phyloP scores from a whole-genome alignment of 2,797 vertebrate species.

The Epinephelus coioides region DNA sequence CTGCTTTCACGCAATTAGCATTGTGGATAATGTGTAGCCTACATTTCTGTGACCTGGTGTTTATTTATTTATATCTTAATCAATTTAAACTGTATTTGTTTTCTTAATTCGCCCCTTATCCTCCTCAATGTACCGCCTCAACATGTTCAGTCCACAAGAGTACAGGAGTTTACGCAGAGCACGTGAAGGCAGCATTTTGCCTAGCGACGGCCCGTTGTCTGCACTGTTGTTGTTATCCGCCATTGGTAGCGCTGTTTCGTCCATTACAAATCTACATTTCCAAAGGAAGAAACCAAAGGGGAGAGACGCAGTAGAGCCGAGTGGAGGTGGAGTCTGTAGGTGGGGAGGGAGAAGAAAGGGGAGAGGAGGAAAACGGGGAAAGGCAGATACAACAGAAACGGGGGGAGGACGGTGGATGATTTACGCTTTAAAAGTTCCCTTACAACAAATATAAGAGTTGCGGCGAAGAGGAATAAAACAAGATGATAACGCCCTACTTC shows the following conservation, averaged over 20 bases:
- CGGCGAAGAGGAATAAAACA: slow-evolving; percentile 78
- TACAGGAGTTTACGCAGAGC: slow-evolving; percentile 10
- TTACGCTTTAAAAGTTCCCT: slow-evolving; percentile 71
- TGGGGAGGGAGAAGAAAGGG: slow-evolving; percentile 86
- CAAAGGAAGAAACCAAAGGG: slow-evolving; percentile 35
- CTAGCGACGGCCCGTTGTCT: background rate
- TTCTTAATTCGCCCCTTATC: too few species aligned
- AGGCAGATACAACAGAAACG: slow-evolving; percentile 79
- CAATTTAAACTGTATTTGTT: too few species aligned
- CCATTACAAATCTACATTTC: background rate
- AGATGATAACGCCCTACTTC: slow-evolving; percentile 95
- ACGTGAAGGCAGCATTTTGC: slow-evolving; percentile 48
- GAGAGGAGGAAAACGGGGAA: slow-evolving; percentile 83
- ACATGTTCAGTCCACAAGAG: background rate
- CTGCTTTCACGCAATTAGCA: too few species aligned
- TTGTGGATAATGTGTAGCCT: too few species aligned
- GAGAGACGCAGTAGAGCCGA: slow-evolving; percentile 41
- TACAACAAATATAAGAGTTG: slow-evolving; percentile 55
- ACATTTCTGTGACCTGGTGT: too few species aligned
- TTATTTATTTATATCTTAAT: too few species aligned
- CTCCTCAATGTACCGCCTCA: too few species aligned
- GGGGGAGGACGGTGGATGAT: slow-evolving; percentile 81
- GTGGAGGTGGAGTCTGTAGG: slow-evolving; percentile 85
- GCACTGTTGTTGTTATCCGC: background rate
- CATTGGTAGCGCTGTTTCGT: slow-evolving; percentile 77